Base-by-base conservation (phyloP, 2,113 vertebrate species). In the Ovis canadensis region DNA sequence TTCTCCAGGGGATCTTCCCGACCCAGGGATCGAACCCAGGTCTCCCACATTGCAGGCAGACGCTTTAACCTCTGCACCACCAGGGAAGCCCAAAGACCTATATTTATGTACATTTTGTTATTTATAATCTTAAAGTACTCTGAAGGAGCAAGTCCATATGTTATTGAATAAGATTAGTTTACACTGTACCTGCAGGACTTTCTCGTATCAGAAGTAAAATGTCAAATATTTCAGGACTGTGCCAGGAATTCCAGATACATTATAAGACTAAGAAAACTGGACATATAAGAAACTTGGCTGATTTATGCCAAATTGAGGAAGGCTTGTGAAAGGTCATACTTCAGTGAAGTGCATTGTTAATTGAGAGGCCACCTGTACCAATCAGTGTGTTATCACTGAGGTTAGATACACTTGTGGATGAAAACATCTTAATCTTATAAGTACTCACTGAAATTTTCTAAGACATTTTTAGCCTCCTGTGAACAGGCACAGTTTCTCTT, bases 341-440 rank as follows among this genome's bases (percentile, higher is more conserved):
- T 96, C 27, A 91, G 82, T 55, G 71, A 96, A 97, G 48, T 19
- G 13, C 45, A 84, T 67, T 95, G 71, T 96, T 83, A 95, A 83
- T 94, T 89, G 94, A 97, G 96, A 97, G 89, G 89, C 82, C 96
- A 98, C 96, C 96, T 97, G 45, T 40, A 57, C 48, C 0, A 5
- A 52, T 67, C 86, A 81, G 31, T 84, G 50, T 71, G 25, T 84
- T 83, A 91, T 84, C 25, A 31, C 23, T 50, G n/a, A 91, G n/a
- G 45, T 88, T 15, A 59, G 29, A 94, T 52, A 36, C 5, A 62
- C 86, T 94, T 86, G 45, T 67, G 4, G 16, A 60, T 64, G 59
- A 62, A 88, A 97, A n/a, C 62, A 90, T 96, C 84, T 95, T 96
- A 96, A 97, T 95, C 94, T 90, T 97, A n/a, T 92, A 97, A 97